phyloP scores from a whole-genome alignment of 2,113 vertebrate genomes.

The Chaetops frenatus region DNA sequence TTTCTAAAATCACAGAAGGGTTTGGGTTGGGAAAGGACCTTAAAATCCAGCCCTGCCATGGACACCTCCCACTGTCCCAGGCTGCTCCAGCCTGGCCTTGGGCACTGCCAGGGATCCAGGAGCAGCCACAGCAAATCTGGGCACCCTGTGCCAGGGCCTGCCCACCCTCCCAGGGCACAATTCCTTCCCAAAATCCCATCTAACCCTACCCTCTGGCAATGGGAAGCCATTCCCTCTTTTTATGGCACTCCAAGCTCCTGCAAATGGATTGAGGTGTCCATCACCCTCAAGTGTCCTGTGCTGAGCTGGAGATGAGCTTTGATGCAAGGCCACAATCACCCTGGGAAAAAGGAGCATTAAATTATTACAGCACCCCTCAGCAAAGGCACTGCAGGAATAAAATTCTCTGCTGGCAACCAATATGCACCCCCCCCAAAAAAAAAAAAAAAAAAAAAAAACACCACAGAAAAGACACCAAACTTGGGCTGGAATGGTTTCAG shows the following conservation, averaged over 20 bases:
- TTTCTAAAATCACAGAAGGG: background rate
- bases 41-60: fast-evolving
- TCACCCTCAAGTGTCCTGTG: background rate
- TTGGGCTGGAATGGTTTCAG: background rate
- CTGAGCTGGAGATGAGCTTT: background rate
- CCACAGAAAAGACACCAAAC: background rate
- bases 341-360: background rate
- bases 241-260: background rate
- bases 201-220: fast-evolving
- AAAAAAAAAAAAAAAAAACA: background rate
- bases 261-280: fast-evolving
- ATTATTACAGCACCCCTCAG: background rate
- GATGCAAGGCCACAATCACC: fast-evolving
- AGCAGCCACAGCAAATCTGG: background rate
- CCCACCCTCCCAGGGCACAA: background rate
- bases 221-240: background rate
- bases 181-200: background rate
- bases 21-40: background rate
- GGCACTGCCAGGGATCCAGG: background rate
- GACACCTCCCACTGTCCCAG: background rate
- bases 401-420: fast-evolving
- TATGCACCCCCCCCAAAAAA: fast-evolving
- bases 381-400: background rate
- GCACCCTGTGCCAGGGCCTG: fast-evolving
- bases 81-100: background rate